A percentile compares a stretch with the other conserved stretches of the same genome.
Evolutionary conservation across 2,888 invertebrate genomes (phyloP).

Genomic region (Aspidiotus rigidus): DNA sequence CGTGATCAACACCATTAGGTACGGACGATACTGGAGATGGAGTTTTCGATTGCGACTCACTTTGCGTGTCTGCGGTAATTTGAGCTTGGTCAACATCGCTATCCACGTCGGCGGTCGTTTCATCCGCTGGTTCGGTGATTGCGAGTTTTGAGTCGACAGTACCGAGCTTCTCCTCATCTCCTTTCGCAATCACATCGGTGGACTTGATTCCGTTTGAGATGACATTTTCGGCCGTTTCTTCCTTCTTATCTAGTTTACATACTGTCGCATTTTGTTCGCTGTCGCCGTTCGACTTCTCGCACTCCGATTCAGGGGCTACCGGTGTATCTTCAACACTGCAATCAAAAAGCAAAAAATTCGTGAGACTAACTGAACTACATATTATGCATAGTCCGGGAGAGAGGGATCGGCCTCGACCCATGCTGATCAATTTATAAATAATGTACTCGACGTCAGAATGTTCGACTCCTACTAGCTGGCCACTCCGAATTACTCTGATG

Average conservation of each 20-base stretch:
- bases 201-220: conserved; percentile 3
- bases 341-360: conserved; percentile 11
- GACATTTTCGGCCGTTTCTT: conserved; percentile 5
- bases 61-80: neutral
- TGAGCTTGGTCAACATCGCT: conserved; percentile 17
- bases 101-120: neutral
- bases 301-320: conserved; percentile 18
- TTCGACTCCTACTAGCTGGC: too few relatives aligned
- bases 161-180: neutral
- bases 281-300: conserved; percentile 27
- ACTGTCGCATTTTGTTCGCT: conserved; percentile 5
- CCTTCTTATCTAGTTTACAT: neutral
- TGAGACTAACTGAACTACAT: too few relatives aligned
- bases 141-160: neutral
- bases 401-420: too few relatives aligned
- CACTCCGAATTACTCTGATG: too few relatives aligned
- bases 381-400: too few relatives aligned
- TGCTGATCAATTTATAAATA: too few relatives aligned
- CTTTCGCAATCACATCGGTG: neutral
- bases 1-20: neutral
- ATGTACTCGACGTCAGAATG: too few relatives aligned
- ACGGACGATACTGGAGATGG: neutral
- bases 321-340: conserved; percentile 26
- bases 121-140: conserved; percentile 1
- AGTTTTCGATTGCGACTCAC: neutral